Base-by-base conservation (phyloP, 2,888 invertebrate species). In the Spilosoma lubricipeda region DNA sequence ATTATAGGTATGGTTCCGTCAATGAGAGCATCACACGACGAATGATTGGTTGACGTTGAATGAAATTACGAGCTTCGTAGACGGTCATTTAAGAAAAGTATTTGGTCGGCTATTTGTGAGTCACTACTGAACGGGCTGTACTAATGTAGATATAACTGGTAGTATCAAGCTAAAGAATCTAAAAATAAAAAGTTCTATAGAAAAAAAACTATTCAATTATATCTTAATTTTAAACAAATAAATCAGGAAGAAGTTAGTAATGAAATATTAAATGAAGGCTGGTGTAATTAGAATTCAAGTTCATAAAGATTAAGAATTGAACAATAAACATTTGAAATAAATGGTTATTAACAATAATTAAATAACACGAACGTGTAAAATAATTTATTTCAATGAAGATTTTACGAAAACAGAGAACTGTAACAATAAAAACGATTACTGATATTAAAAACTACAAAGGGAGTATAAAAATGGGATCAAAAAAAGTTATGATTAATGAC, bases 1-100 rank as follows among this genome's bases (percentile, higher is more conserved):
- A 89, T 88, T 88, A 87, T 79, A 78, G 80, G 82, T 84, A 79
- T 73, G 73, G 65, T 84, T 81, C 82, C 77, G 80, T 82, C 85
- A 85, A 86, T 84, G 78, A 77, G 80, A 82, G 79, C 82, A 79
- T 77, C 77, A 74, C 81, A 82, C 79, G 77, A 74, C 71, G 73
- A 72, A 70, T 83, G 76, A 76, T 76, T 78, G 71, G 42, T 30
- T 71, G 39, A 68, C 36, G 71, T 76, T 77, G 48, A 77, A 74
- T 39, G 70, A 68, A 76, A 76, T 68, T 39, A 52, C 15, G 66
- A 77, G 71, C 45, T 59, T 68, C 13, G 59, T 74, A 52, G 48
- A 59, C 15, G 73, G 71, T 52, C 64, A 64, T 65, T 71, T 15
- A 69, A 67, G 48, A 27, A 39, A 67, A 33, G 36, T 81, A 64